phyloP scores from a whole-genome alignment of 1,140 invertebrate species.

The Thaumetopoea pityocampa region DNA sequence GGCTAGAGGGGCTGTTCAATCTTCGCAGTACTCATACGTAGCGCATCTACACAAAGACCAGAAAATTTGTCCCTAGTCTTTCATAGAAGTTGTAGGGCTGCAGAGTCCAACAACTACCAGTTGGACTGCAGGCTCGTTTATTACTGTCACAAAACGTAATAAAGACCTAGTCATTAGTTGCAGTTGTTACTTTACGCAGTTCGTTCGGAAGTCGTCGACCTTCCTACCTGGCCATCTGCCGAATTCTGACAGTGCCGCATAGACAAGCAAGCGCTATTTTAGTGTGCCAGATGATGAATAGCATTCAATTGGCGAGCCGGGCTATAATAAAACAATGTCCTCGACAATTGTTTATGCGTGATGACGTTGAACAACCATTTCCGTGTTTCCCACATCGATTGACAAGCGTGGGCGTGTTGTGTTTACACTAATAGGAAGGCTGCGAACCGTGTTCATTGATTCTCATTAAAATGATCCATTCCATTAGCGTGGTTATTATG shows the following conservation, averaged over 20 bases:
- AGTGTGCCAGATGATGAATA: slow-evolving; percentile 6
- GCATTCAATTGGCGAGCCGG: slow-evolving; percentile 2
- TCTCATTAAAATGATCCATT: too few relatives aligned
- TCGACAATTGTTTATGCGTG: slow-evolving; percentile 6
- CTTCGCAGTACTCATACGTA: too few relatives aligned
- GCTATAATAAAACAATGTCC: slow-evolving; percentile 8
- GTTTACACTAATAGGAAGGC: background rate
- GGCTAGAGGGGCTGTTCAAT: too few relatives aligned
- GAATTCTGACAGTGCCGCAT: slow-evolving; percentile 13
- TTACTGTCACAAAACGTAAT: too few relatives aligned
- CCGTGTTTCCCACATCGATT: slow-evolving; percentile 20
- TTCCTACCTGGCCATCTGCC: slow-evolving; percentile 16
- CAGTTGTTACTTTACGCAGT: slow-evolving; percentile 2
- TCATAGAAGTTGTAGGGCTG: too few relatives aligned
- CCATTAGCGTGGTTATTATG: too few relatives aligned
- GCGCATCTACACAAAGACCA: too few relatives aligned
- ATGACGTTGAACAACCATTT: slow-evolving; percentile 13
- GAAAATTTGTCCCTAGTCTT: too few relatives aligned
- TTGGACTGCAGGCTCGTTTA: too few relatives aligned
- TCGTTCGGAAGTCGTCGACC: slow-evolving; percentile 19
- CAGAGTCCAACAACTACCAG: too few relatives aligned
- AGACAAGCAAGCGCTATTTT: slow-evolving; percentile 18
- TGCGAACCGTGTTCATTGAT: too few relatives aligned
- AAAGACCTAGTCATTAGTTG: slow-evolving; percentile 1
- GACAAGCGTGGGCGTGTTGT: slow-evolving; percentile 8